A percentile compares a stretch with the other conserved stretches of the same genome.
phyloP scores from a whole-genome alignment of 1,140 invertebrate genomes.

The Adelges cooleyi region DNA sequence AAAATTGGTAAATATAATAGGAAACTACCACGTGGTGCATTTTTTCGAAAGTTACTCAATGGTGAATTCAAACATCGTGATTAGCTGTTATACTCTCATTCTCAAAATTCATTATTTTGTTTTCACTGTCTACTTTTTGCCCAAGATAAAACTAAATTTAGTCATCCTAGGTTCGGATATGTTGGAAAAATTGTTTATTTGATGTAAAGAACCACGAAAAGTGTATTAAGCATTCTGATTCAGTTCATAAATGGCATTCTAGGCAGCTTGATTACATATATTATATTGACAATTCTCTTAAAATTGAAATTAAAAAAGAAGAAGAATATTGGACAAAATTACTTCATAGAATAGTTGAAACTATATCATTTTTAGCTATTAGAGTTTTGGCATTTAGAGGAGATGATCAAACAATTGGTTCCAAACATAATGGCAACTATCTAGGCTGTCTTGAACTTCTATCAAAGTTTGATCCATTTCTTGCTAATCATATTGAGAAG shows the following conservation, averaged over 20 bases:
- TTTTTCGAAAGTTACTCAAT: background rate
- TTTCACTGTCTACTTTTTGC: background rate
- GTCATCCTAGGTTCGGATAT: too few relatives aligned
- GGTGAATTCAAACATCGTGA: background rate
- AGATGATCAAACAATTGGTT: constrained; percentile 1
- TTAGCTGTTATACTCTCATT: background rate
- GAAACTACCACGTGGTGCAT: background rate
- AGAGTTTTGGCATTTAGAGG: background rate
- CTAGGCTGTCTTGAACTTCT: constrained; percentile 35
- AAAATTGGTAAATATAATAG: background rate
- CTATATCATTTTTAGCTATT: background rate
- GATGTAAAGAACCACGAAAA: background rate
- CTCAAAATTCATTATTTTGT: background rate
- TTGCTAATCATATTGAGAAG: constrained; percentile 29
- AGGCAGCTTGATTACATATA: background rate
- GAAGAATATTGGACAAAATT: background rate
- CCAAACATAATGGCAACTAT: constrained; percentile 33
- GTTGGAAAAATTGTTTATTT: too few relatives aligned
- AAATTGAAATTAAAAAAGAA: background rate
- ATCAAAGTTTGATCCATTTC: constrained; percentile 32
- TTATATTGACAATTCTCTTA: background rate
- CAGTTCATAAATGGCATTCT: background rate
- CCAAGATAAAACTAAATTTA: too few relatives aligned
- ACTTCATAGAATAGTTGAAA: background rate
- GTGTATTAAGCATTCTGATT: background rate